A percentile compares a stretch with the other conserved stretches of the same genome.
Conservation (phyloP, 1,140 invertebrate genomes). For the Zaprionus camerounensis region DNA sequence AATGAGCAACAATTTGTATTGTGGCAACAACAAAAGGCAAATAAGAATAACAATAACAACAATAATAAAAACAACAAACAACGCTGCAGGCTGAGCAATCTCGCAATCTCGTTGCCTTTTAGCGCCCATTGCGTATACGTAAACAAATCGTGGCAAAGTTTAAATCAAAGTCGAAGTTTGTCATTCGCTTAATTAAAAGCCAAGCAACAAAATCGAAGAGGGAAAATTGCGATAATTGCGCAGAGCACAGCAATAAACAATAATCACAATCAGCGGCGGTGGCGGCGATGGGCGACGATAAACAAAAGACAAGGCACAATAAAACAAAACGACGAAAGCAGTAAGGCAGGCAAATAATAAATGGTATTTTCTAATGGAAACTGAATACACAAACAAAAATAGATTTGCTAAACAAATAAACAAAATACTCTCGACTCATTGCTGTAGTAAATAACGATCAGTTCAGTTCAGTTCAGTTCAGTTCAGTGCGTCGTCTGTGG, state of each 20-base stretch:
- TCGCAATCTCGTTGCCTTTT: not conserved
- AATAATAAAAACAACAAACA: slow-evolving; percentile 24
- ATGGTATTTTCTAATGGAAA: slow-evolving; percentile 68
- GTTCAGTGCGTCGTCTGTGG: slow-evolving; percentile 12
- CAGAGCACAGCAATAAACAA: slow-evolving; percentile 65
- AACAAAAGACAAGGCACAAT: slow-evolving; percentile 32
- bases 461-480: slow-evolving; percentile 1
- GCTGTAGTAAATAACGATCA: not conserved
- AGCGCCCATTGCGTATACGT: slow-evolving; percentile 38
- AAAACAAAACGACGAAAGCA: not conserved
- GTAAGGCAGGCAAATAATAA: not conserved
- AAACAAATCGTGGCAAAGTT: slow-evolving; percentile 18
- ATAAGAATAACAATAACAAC: not conserved
- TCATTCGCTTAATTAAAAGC: slow-evolving; percentile 53
- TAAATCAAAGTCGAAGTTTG: slow-evolving; percentile 32
- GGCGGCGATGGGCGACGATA: slow-evolving; percentile 12
- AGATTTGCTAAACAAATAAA: slow-evolving; percentile 80
- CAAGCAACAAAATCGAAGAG: slow-evolving; percentile 11
- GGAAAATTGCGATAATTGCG: slow-evolving; percentile 60
- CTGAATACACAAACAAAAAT: slow-evolving; percentile 45
- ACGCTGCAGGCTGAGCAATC: not conserved
- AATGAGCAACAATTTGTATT: slow-evolving; percentile 64
- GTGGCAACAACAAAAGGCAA: slow-evolving; percentile 47
- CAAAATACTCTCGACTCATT: slow-evolving; percentile 33
- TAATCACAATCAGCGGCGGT: slow-evolving; percentile 10